phyloP scores from a whole-genome alignment of 2,888 invertebrate species.

The Drosophila paranaensis region DNA sequence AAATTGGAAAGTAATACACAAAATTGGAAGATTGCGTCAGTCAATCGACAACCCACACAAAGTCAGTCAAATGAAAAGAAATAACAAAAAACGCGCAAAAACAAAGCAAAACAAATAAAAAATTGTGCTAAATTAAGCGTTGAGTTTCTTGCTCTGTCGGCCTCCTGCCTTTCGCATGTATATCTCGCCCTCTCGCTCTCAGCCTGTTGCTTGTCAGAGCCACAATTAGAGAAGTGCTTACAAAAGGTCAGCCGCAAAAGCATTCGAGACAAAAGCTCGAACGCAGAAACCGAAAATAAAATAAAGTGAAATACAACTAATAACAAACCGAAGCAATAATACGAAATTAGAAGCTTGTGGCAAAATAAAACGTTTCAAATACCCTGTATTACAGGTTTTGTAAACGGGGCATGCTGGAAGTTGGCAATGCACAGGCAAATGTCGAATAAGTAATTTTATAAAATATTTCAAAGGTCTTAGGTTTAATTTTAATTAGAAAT shows the following conservation, averaged over 20 bases:
- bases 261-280: conserved; percentile 58
- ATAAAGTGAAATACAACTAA: conserved; percentile 53
- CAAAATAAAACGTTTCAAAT: conserved; percentile 69
- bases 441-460: too few species aligned
- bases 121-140: conserved; percentile 58
- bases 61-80: conserved; percentile 25
- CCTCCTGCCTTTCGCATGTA: conserved; percentile 3
- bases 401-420: not conserved
- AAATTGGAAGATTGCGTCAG: conserved; percentile 73
- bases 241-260: conserved; percentile 67
- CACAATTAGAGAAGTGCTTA: conserved; percentile 76
- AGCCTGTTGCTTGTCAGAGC: conserved; percentile 49
- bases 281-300: conserved; percentile 23
- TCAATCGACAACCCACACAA: conserved; percentile 56
- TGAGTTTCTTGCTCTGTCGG: conserved; percentile 21
- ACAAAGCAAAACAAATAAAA: conserved; percentile 43
- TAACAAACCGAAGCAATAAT: conserved; percentile 68
- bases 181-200: not conserved
- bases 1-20: conserved; percentile 68
- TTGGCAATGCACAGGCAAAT: too few species aligned
- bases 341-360: conserved; percentile 74
- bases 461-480: too few species aligned
- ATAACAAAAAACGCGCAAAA: conserved; percentile 26
- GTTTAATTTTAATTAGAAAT: too few species aligned
- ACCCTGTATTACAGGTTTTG: conserved; percentile 8